A percentile compares a stretch with the other conserved stretches of the same genome.
These are phyloP conservation scores for Artemia franciscana DNA, from an alignment of 1,140 invertebrate genomes.

Conservation along the genomic window DNA sequence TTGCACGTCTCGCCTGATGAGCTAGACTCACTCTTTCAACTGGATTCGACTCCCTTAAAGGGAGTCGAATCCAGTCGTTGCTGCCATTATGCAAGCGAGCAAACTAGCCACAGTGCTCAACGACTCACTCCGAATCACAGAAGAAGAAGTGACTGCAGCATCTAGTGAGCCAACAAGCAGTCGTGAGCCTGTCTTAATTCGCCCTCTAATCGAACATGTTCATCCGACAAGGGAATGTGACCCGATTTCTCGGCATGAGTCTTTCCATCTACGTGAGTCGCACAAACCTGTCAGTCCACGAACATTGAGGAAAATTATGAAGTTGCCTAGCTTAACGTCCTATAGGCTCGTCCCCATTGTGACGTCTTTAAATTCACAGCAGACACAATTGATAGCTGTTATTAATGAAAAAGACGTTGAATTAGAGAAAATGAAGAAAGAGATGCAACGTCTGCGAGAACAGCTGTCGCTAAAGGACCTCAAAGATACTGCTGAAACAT, in stretches of 20 bases:
- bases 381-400: conserved; percentile 32
- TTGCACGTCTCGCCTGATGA: conserved; percentile 44
- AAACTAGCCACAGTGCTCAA: conserved; percentile 27
- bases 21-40: conserved; percentile 36
- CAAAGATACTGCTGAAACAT: too few relatives aligned
- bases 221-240: conserved; percentile 11
- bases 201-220: conserved; percentile 9
- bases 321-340: conserved; percentile 27
- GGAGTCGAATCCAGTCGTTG: conserved; percentile 33
- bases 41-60: conserved; percentile 24
- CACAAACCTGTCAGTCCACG: conserved; percentile 10
- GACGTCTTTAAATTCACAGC: conserved; percentile 26
- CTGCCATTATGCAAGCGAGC: conserved; percentile 39
- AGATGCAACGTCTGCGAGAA: too few relatives aligned
- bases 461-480: too few relatives aligned
- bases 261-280: background rate
- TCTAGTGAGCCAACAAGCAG: conserved; percentile 11
- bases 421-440: too few relatives aligned
- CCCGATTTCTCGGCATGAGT: background rate
- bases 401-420: too few relatives aligned
- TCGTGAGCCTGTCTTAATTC: conserved; percentile 14
- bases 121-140: conserved; percentile 25
- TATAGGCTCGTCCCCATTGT: conserved; percentile 26
- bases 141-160: conserved; percentile 24
- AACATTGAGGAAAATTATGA: conserved; percentile 12